Base-by-base conservation (phyloP, 1,140 invertebrate species). In the Drosophila eugracilis region DNA sequence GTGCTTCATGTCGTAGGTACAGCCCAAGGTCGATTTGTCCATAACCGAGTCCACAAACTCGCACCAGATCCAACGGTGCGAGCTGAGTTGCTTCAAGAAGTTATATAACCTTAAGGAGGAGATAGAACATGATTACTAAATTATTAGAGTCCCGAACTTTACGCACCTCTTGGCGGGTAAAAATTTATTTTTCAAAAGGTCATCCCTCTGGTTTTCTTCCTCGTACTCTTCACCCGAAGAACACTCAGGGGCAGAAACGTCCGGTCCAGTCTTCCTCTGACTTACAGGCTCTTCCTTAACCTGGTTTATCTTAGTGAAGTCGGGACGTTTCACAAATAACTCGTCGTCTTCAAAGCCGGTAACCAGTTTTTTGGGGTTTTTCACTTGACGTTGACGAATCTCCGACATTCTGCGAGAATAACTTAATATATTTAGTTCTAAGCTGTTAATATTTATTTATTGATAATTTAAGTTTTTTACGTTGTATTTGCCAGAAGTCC, bases 61-160 rank as follows among this genome's bases (percentile, higher is more conserved):
- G 15, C 37, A 65, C 74, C 69, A 81, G 5, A 86, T 50, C 81
- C 81, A 88, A n/a, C 59, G 69, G 15, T 67, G 59, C 0, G 67
- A 63, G 24, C 37, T 10, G 3, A 58, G 28, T 2, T 44, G 34
- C 42, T 47, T 67, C 0, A 85, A 19, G n/a, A 71, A 69, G n/a
- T 73, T 69, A 19, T 17, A 45, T 6, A 84, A 36, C 3, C 52
- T 48, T 4, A 3, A 3, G 22, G 30, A n/a, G 14, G 1, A 6
- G 26, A 12, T 3, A 3, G 7, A 0, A 39, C 2, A 17, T n/a
- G n/a, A n/a, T n/a, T n/a, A 1, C 3, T 17, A 37, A 5, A n/a
- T 4, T 14, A 5, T 4, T 36, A n/a, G 4, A 5, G 7, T 3
- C n/a, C 10, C 12, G 1, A 41, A 22, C 6, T 4, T 4, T 10